A percentile compares a stretch with the other conserved stretches of the same genome.
phyloP scores from a whole-genome alignment of 2,888 invertebrate genomes.

The Nebria salina region DNA sequence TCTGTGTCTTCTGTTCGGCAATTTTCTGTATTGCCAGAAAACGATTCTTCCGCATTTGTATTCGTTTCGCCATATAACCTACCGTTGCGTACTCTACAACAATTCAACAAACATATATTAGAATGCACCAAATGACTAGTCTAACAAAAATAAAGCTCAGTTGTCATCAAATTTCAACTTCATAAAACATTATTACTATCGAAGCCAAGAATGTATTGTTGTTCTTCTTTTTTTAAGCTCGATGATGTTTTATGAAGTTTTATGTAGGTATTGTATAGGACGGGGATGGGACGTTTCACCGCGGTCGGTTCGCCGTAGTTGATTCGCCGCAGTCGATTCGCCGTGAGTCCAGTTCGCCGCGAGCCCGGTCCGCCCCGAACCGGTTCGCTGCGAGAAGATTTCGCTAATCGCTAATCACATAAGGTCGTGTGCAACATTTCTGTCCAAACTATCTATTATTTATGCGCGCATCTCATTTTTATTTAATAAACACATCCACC shows the following conservation, averaged over 20 bases:
- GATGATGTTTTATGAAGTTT: constrained; percentile 1
- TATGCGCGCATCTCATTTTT: not conserved
- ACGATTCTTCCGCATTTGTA: constrained; percentile 95
- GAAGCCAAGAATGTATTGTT: not conserved
- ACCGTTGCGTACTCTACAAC: constrained; percentile 95
- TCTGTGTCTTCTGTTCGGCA: constrained; percentile 92
- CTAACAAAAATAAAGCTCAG: not conserved
- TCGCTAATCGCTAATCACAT: not conserved
- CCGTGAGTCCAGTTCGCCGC: constrained; percentile 1
- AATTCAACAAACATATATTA: constrained; percentile 35
- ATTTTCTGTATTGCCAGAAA: constrained; percentile 91
- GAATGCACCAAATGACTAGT: not conserved
- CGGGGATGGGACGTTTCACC: not conserved
- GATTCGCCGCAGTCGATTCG: constrained; percentile 1
- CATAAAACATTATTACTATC: not conserved
- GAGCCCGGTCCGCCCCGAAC: constrained; percentile 1
- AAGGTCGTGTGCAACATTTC: not conserved
- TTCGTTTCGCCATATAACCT: constrained; percentile 96
- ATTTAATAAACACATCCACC: not conserved
- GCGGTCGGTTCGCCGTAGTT: not conserved
- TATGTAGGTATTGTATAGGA: not conserved
- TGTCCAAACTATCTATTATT: not conserved
- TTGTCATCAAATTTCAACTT: not conserved
- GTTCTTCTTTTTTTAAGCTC: not conserved
- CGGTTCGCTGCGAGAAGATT: constrained; percentile 1